Conservation (phyloP, 2,797 vertebrate genomes). For the Miichthys miiuy region DNA sequence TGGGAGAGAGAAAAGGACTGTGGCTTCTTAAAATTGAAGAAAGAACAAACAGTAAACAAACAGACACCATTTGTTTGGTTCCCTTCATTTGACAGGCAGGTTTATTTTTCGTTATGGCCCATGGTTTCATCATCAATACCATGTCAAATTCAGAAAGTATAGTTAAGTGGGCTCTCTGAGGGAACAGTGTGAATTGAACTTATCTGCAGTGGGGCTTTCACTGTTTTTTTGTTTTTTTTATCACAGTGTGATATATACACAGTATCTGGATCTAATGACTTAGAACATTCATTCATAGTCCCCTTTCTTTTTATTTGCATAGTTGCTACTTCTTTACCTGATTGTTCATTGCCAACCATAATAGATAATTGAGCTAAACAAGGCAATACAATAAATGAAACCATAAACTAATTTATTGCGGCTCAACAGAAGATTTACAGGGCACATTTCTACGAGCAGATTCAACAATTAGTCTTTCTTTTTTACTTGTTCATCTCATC, state of each 20-base stretch:
- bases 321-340: background rate
- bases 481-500: constrained; percentile 7
- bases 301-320: background rate
- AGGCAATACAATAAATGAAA: constrained; percentile 24
- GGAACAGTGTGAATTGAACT: background rate
- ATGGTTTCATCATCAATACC: constrained; percentile 26
- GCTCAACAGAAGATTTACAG: constrained; percentile 11
- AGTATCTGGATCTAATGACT: constrained; percentile 14
- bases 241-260: background rate
- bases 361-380: constrained; percentile 26
- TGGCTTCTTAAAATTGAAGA: constrained; percentile 18
- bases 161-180: background rate
- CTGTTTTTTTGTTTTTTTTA: background rate
- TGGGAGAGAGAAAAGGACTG: background rate
- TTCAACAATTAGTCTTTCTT: constrained; percentile 22
- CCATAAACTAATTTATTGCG: background rate
- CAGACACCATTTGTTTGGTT: constrained; percentile 3
- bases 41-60: constrained; percentile 20
- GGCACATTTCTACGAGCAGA: background rate
- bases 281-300: background rate
- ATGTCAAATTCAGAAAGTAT: constrained; percentile 19
- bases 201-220: background rate
- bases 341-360: constrained; percentile 16
- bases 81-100: constrained; percentile 12
- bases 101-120: constrained; percentile 7